These are phyloP conservation scores for Acipenser ruthenus DNA, from an alignment of 2,797 vertebrate genomes.

Conservation along the genomic window DNA sequence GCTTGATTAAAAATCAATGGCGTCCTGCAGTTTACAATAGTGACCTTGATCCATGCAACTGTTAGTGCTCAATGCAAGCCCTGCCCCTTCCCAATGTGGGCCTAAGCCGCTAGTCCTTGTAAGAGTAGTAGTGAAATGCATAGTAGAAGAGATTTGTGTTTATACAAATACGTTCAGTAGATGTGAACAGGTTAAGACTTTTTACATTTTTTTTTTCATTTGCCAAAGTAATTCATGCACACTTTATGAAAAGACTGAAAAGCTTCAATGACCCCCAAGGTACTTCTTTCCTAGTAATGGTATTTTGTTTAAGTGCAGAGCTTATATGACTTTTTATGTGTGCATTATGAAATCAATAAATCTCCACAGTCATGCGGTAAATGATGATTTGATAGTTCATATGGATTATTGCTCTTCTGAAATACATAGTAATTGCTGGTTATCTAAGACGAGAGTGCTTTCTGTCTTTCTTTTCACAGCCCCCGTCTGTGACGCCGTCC, in stretches of 20 bases:
- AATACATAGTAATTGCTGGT: neutral
- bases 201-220: neutral
- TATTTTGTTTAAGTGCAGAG: constrained; percentile 34
- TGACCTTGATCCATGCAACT: neutral
- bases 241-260: constrained; percentile 16
- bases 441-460: too few relatives aligned
- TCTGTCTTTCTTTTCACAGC: constrained; percentile 31
- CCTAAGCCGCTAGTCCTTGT: too few relatives aligned
- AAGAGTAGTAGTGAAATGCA: too few relatives aligned
- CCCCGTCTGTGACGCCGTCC: constrained; percentile 8
- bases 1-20: neutral
- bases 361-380: constrained; percentile 6
- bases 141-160: too few relatives aligned
- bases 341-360: neutral
- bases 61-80: neutral
- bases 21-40: neutral
- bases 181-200: neutral
- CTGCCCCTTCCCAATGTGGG: too few relatives aligned
- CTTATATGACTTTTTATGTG: too few relatives aligned
- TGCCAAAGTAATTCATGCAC: constrained; percentile 5
- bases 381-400: neutral
- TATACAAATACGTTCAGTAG: too few relatives aligned
- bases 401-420: constrained; percentile 8
- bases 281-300: constrained; percentile 49
- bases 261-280: constrained; percentile 51